Evolutionary conservation across 2,113 vertebrate species (phyloP).

Genomic region (Delphinapterus leucas): DNA sequence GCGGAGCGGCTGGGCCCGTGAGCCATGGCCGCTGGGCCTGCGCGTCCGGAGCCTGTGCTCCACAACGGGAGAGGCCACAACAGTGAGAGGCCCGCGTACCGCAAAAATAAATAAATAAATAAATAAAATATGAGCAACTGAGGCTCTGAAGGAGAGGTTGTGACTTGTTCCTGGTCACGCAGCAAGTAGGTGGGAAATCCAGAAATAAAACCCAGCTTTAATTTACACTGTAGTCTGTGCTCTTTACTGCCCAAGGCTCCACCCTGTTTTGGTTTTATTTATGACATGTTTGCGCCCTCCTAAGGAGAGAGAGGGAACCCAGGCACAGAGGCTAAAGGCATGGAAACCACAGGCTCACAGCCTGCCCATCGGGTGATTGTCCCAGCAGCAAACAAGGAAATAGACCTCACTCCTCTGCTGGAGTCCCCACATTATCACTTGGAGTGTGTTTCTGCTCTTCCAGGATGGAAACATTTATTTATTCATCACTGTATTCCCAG

Average conservation of each 20-base stretch:
- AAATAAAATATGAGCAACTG: not conserved
- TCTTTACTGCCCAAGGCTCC: not conserved
- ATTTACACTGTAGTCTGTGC: not conserved
- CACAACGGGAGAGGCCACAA: too few relatives aligned
- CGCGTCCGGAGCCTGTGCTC: too few relatives aligned
- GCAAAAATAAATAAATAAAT: not conserved
- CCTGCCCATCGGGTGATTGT: not conserved
- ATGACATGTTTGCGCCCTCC: not conserved
- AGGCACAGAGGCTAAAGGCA: not conserved
- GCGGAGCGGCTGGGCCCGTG: too few relatives aligned
- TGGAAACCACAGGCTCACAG: not conserved
- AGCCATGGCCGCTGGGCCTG: too few relatives aligned
- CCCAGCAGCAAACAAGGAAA: not conserved
- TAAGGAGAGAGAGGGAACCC: not conserved
- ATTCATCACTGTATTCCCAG: not conserved
- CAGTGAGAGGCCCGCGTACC: too few relatives aligned
- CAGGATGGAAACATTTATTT: not conserved
- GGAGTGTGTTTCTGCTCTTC: not conserved
- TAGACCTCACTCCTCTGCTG: not conserved
- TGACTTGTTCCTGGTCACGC: not conserved
- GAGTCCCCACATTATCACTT: rapidly evolving
- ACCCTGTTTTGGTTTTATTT: not conserved
- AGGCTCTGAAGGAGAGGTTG: not conserved
- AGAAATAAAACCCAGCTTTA: not conserved
- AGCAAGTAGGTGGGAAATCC: not conserved